A percentile compares a stretch with the other conserved stretches of the same genome.
Conservation (phyloP, 2,797 vertebrate species). For the Scolopax rusticola region DNA sequence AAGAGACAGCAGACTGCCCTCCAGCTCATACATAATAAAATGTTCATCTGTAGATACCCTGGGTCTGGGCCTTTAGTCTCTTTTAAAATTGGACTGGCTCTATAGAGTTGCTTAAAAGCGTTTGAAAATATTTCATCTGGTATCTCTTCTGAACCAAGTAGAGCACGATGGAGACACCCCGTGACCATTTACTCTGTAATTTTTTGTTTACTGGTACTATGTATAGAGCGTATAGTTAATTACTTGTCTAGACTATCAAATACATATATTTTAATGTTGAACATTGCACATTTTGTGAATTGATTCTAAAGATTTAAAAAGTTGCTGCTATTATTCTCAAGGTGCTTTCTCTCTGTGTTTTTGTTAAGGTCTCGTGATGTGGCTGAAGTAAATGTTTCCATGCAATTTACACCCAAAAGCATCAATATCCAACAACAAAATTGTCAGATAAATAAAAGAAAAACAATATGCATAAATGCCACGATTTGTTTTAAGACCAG, state of each 20-base stretch:
- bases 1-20: background rate
- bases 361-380: conserved; percentile 92
- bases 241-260: background rate
- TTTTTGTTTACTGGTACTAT: background rate
- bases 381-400: conserved; percentile 87
- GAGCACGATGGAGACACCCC: background rate
- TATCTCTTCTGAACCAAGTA: background rate
- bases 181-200: background rate
- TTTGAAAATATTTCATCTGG: background rate
- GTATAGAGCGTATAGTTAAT: background rate
- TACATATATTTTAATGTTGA: background rate
- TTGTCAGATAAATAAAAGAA: conserved; percentile 81
- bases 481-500: conserved; percentile 86
- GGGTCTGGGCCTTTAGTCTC: background rate
- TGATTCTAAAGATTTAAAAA: background rate
- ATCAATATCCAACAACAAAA: conserved; percentile 93
- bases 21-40: background rate
- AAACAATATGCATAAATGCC: conserved; percentile 86
- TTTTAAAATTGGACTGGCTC: background rate
- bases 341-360: background rate
- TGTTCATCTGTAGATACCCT: background rate
- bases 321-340: background rate
- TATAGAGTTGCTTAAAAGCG: background rate
- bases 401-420: conserved; percentile 87
- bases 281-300: background rate